These are phyloP conservation scores for Cheilosia scutellata DNA, from an alignment of 2,888 invertebrate species.

Conservation along the genomic window DNA sequence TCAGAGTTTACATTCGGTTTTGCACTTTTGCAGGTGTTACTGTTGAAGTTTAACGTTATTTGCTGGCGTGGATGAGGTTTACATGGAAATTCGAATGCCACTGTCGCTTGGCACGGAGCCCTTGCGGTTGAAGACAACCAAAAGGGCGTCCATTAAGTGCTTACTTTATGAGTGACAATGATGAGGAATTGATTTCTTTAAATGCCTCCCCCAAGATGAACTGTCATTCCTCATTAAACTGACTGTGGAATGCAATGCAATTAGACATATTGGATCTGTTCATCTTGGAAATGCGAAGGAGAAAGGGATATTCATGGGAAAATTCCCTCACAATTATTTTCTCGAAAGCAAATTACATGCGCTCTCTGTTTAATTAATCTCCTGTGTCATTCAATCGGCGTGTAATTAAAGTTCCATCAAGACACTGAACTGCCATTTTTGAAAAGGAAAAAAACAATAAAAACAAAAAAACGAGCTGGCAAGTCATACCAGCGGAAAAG, in stretches of 20 bases:
- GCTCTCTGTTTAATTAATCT: constrained; percentile 77
- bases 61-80: constrained; percentile 32
- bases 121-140: neutral
- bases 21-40: constrained; percentile 75
- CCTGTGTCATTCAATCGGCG: constrained; percentile 78
- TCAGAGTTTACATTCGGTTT: constrained; percentile 70
- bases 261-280: constrained; percentile 33
- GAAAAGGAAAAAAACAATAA: constrained; percentile 19
- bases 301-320: constrained; percentile 23
- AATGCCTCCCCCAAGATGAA: constrained; percentile 40
- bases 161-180: constrained; percentile 60
- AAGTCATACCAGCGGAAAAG: constrained; percentile 49
- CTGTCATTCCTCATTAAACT: constrained; percentile 60
- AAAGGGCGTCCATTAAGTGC: constrained; percentile 44
- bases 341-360: constrained; percentile 55
- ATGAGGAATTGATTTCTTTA: constrained; percentile 62
- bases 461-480: constrained; percentile 40
- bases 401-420: constrained; percentile 79
- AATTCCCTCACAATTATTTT: constrained; percentile 63
- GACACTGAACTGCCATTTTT: constrained; percentile 66
- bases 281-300: constrained; percentile 40
- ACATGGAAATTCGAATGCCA: constrained; percentile 65
- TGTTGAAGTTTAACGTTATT: constrained; percentile 68
- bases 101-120: constrained; percentile 39
- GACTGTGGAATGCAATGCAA: constrained; percentile 65